Percentiles rank a stretch among this genome's conserved stretches.
These are phyloP conservation scores for Drosophila lacteicornis DNA, from an alignment of 1,140 invertebrate species.

Conservation along the genomic window DNA sequence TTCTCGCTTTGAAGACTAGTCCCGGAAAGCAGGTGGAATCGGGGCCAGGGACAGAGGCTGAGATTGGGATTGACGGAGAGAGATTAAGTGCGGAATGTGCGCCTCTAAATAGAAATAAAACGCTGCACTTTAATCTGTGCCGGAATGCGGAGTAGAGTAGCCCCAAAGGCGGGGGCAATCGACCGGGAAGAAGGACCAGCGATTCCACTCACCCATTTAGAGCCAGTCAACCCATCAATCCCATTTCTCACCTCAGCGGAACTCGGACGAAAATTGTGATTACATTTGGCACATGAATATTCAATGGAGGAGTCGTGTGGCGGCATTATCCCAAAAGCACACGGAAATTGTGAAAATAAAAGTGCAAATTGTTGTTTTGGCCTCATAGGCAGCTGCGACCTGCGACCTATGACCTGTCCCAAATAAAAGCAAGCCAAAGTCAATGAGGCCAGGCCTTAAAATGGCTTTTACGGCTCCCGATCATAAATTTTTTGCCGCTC, in stretches of 20 bases:
- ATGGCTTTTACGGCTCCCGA: conserved; percentile 6
- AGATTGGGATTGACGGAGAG: conserved; percentile 3
- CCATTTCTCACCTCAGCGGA: background rate
- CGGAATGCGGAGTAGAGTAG: conserved; percentile 3
- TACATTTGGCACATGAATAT: conserved; percentile 68
- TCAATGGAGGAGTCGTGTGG: conserved; percentile 40
- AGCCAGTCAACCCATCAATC: conserved; percentile 8
- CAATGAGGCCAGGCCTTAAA: conserved; percentile 29
- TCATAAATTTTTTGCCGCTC: conserved; percentile 9
- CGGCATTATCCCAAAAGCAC: conserved; percentile 9
- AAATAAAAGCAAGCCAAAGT: background rate
- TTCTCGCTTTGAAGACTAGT: conserved; percentile 4
- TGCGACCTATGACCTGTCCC: background rate
- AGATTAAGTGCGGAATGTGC: conserved; percentile 31
- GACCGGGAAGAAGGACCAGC: background rate
- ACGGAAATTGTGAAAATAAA: conserved; percentile 32
- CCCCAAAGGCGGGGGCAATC: background rate
- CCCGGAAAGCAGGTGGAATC: conserved; percentile 7
- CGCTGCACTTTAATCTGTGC: conserved; percentile 31
- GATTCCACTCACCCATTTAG: conserved; percentile 6
- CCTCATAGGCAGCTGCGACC: background rate
- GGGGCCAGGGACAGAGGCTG: background rate
- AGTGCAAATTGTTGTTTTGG: conserved; percentile 22
- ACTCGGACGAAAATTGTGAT: conserved; percentile 18
- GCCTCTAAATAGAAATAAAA: conserved; percentile 38